A percentile compares a stretch with the other conserved stretches of the same genome.
phyloP scores from a whole-genome alignment of 1,140 invertebrate species.

The Bilobella aurantiaca region DNA sequence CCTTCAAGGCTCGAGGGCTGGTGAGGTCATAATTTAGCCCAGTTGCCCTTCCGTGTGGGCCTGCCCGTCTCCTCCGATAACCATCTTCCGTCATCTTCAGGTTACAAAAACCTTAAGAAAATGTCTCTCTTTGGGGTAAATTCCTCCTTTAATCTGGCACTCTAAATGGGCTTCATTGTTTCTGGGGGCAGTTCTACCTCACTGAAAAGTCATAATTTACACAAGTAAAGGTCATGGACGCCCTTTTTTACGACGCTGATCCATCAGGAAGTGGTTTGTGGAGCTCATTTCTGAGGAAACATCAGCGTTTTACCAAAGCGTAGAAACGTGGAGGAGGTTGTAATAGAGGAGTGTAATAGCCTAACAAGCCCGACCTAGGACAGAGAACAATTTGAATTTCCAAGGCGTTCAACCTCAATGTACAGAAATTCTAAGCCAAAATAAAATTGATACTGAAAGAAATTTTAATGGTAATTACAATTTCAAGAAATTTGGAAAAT shows the following conservation, averaged over 20 bases:
- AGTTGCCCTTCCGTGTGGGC: neutral
- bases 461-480: too few species aligned
- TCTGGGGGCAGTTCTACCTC: neutral
- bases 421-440: too few species aligned
- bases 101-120: neutral
- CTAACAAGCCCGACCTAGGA: too few species aligned
- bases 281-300: too few species aligned
- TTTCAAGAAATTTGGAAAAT: too few species aligned
- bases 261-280: neutral
- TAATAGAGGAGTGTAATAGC: too few species aligned
- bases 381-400: too few species aligned
- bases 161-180: neutral
- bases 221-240: neutral
- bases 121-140: neutral
- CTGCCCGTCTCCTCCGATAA: neutral
- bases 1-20: too few species aligned
- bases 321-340: too few species aligned
- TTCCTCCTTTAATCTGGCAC: neutral
- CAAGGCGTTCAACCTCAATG: too few species aligned
- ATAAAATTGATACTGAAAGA: too few species aligned
- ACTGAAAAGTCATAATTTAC: neutral
- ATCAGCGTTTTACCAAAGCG: too few species aligned
- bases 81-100: neutral
- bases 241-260: neutral
- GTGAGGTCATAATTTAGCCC: neutral